Evolutionary conservation across 1,140 invertebrate genomes (phyloP).

Genomic region (Hydropsyche tenuis): DNA sequence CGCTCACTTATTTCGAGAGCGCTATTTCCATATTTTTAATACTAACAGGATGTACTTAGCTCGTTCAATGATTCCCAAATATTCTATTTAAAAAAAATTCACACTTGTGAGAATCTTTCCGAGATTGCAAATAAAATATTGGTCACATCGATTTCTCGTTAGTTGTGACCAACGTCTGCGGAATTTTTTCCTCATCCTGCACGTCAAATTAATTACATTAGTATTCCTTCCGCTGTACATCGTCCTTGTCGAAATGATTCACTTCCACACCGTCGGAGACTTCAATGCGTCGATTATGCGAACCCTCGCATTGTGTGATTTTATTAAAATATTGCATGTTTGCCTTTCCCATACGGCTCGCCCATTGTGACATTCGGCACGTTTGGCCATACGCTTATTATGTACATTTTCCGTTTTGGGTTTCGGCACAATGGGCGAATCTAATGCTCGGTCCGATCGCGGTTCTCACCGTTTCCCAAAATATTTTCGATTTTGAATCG

Average conservation of each 20-base stretch:
- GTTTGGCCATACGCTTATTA: not conserved
- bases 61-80: not conserved
- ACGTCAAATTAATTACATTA: constrained; percentile 1
- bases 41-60: not conserved
- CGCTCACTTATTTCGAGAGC: not conserved
- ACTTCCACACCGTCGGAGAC: not conserved
- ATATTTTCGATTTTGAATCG: too few species aligned
- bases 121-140: too few species aligned
- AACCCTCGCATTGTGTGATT: not conserved
- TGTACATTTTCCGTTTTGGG: constrained; percentile 12
- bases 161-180: not conserved
- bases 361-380: not conserved
- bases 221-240: not conserved
- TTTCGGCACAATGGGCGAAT: not conserved
- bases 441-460: too few species aligned
- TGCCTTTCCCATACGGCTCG: not conserved
- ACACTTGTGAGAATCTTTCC: too few species aligned
- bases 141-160: not conserved
- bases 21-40: constrained; percentile 12
- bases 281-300: not conserved
- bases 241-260: constrained; percentile 9
- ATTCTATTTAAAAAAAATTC: too few species aligned
- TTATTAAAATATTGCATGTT: not conserved
- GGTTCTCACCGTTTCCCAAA: not conserved
- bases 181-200: not conserved